Conservation (phyloP, 1,140 invertebrate genomes). For the Vanessa atalanta region DNA sequence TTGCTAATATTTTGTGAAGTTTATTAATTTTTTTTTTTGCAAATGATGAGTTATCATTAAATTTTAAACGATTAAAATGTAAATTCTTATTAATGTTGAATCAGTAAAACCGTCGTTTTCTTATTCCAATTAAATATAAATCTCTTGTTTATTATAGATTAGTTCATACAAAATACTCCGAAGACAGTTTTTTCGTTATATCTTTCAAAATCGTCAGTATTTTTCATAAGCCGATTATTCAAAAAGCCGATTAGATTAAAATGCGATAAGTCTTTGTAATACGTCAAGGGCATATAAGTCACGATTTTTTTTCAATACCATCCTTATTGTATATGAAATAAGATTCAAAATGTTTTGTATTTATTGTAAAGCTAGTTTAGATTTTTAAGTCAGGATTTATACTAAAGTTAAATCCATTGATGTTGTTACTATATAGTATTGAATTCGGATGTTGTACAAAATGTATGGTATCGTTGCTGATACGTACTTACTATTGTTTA, state of each 20-base stretch:
- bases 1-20: too few species aligned
- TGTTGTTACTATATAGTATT: not conserved
- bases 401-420: not conserved
- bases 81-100: too few species aligned
- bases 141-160: not conserved
- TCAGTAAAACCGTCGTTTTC: too few species aligned
- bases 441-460: not conserved
- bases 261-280: not conserved
- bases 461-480: not conserved
- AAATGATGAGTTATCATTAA: too few species aligned
- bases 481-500: not conserved
- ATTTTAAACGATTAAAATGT: too few species aligned
- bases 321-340: not conserved
- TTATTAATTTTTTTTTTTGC: too few species aligned
- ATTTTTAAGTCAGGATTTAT: not conserved
- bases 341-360: not conserved
- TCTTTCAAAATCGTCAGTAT: conserved; percentile 10
- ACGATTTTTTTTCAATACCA: not conserved
- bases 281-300: not conserved
- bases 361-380: not conserved
- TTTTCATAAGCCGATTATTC: conserved; percentile 10
- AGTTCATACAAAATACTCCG: not conserved
- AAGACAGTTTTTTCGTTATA: not conserved
- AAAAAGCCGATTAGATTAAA: conserved; percentile 12
- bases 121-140: not conserved